Conservation (phyloP, 2,113 vertebrate genomes). For the Tragelaphus strepsiceros region DNA sequence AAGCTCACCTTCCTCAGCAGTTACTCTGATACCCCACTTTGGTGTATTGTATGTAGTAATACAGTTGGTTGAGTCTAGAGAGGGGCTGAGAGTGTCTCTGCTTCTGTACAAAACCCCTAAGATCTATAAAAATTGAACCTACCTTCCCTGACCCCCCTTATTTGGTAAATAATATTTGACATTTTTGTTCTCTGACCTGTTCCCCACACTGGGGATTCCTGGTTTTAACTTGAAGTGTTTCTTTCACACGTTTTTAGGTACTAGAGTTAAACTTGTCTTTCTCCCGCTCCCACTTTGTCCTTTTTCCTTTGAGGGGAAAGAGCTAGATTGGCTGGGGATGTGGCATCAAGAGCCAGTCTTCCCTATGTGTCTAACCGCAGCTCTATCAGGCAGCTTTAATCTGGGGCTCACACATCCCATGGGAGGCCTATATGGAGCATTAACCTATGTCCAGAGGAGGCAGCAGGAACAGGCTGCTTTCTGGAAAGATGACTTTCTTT, state of each 20-base stretch:
- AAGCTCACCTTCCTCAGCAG: not conserved
- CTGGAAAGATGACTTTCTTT: not conserved
- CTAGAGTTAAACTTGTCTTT: slow-evolving; percentile 24
- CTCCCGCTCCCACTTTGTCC: not conserved
- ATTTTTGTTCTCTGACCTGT: slow-evolving; percentile 54
- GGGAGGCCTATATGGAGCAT: not conserved
- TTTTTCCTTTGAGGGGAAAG: not conserved
- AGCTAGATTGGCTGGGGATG: not conserved
- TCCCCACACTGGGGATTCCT: slow-evolving; percentile 61
- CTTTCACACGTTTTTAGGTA: slow-evolving; percentile 44
- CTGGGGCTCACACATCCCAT: not conserved
- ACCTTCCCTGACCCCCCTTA: not conserved
- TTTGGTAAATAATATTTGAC: slow-evolving; percentile 62
- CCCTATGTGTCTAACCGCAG: not conserved
- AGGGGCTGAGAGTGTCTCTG: not conserved
- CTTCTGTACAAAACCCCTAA: slow-evolving; percentile 25
- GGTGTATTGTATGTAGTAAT: not conserved
- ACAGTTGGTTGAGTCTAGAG: not conserved
- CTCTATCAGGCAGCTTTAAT: not conserved
- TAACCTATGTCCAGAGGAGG: not conserved
- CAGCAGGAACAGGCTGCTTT: not conserved
- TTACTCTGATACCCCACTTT: not conserved
- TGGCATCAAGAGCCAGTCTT: not conserved
- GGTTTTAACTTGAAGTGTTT: slow-evolving; percentile 66
- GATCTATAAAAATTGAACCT: not conserved